Conservation (phyloP, 2,797 vertebrate genomes). For the Buphagus erythrorhynchus region DNA sequence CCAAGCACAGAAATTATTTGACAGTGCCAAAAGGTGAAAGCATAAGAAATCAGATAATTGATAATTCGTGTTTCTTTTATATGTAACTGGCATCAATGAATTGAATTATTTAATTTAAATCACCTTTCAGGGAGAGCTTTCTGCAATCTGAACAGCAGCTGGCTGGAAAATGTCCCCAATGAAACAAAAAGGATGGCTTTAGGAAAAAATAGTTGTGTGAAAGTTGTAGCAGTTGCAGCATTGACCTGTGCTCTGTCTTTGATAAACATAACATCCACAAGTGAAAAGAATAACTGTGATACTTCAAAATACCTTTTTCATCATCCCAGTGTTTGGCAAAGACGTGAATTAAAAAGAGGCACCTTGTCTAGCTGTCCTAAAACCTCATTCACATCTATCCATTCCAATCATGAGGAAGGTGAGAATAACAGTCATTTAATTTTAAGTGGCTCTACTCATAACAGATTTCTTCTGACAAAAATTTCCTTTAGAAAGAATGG, state of each 20-base stretch:
- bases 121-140: not conserved
- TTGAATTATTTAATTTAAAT: not conserved
- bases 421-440: not conserved
- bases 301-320: not conserved
- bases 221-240: not conserved
- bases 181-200: not conserved
- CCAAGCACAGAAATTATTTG: not conserved
- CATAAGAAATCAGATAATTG: not conserved
- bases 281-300: not conserved
- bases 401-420: not conserved
- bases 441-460: not conserved
- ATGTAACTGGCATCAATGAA: not conserved
- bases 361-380: not conserved
- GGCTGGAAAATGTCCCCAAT: not conserved
- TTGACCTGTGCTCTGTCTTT: not conserved
- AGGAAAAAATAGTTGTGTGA: not conserved
- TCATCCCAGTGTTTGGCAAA: not conserved
- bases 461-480: not conserved
- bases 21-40: accelerated
- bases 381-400: not conserved
- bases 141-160: not conserved
- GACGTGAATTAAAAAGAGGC: not conserved
- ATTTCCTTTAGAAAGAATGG: not conserved
- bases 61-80: not conserved
- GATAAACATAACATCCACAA: not conserved